Conservation (phyloP, 1,140 invertebrate species). For the Drosophila ficusphila region DNA sequence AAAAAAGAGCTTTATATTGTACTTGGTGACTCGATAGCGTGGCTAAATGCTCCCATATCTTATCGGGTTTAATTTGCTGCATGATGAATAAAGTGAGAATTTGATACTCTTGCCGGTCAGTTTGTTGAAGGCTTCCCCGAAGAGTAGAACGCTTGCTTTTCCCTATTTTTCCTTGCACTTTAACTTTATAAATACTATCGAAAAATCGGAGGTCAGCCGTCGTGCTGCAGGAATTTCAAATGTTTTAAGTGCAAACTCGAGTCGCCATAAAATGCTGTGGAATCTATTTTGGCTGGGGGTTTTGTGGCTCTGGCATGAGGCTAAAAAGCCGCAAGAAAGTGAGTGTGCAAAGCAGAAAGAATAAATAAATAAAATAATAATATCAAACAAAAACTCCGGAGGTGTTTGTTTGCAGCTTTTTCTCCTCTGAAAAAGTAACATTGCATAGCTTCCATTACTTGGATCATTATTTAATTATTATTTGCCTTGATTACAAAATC, state of each 20-base stretch:
- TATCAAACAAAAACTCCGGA: not conserved
- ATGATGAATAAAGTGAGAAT: slow-evolving; percentile 56
- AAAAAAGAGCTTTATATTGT: slow-evolving; percentile 3
- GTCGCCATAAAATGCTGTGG: slow-evolving; percentile 57
- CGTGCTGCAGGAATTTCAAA: slow-evolving; percentile 37
- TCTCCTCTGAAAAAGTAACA: not conserved
- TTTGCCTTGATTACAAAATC: slow-evolving; percentile 20
- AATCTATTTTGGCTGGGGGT: slow-evolving; percentile 56
- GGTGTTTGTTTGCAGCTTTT: slow-evolving; percentile 10
- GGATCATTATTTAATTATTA: slow-evolving; percentile 33
- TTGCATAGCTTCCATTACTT: slow-evolving; percentile 18
- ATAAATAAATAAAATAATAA: slow-evolving; percentile 19
- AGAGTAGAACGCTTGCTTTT: slow-evolving; percentile 16
- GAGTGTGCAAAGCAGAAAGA: slow-evolving; percentile 31
- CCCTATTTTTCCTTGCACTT: not conserved
- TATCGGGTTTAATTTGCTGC: slow-evolving; percentile 63
- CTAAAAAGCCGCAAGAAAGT: slow-evolving; percentile 44
- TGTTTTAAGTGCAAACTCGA: slow-evolving; percentile 41
- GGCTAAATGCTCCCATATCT: slow-evolving; percentile 59
- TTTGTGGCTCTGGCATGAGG: slow-evolving; percentile 53
- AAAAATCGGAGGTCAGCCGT: slow-evolving; percentile 25
- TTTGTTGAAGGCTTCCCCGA: slow-evolving; percentile 41
- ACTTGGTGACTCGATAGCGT: slow-evolving; percentile 43
- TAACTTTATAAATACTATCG: not conserved
- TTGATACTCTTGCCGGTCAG: slow-evolving; percentile 38